Evolutionary conservation across 1,140 invertebrate species (phyloP).

Genomic region (Drosophila nebulosa): DNA sequence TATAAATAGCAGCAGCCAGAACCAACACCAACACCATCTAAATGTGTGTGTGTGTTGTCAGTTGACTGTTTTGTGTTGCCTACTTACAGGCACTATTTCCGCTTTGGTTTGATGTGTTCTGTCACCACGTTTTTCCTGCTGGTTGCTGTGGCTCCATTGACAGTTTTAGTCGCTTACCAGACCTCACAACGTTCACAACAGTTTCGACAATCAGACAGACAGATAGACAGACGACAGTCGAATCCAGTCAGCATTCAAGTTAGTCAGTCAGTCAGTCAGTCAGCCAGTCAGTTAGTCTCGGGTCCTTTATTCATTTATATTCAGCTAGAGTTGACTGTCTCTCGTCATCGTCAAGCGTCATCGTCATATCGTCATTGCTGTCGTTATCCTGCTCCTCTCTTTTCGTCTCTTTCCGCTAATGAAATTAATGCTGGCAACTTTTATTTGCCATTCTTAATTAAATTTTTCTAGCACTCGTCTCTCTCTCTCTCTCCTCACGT

Average conservation of each 20-base stretch:
- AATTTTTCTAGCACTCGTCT: conserved; percentile 47
- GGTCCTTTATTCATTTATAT: conserved; percentile 26
- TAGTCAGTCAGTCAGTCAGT: conserved; percentile 18
- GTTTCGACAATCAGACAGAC: conserved; percentile 12
- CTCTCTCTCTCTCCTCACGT: not conserved
- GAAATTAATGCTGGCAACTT: conserved; percentile 72
- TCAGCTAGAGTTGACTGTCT: conserved; percentile 3
- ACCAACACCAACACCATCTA: not conserved
- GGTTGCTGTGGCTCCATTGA: conserved; percentile 52
- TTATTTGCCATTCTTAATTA: conserved; percentile 73
- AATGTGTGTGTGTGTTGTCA: conserved; percentile 6
- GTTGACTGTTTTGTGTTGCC: conserved; percentile 51
- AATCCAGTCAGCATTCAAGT: conserved; percentile 15
- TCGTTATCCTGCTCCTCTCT: conserved; percentile 9
- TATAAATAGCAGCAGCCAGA: conserved; percentile 1
- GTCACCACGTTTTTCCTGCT: conserved; percentile 35
- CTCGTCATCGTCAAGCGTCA: conserved; percentile 31
- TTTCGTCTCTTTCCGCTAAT: conserved; percentile 43
- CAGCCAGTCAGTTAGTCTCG: conserved; percentile 16
- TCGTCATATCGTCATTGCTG: conserved; percentile 7
- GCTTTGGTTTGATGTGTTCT: conserved; percentile 65
- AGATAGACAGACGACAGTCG: not conserved
- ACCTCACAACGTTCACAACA: conserved; percentile 50
- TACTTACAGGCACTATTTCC: conserved; percentile 77
- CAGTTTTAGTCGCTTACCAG: conserved; percentile 59